phyloP scores from a whole-genome alignment of 2,888 invertebrate genomes.

The Hypomecis atomaria region DNA sequence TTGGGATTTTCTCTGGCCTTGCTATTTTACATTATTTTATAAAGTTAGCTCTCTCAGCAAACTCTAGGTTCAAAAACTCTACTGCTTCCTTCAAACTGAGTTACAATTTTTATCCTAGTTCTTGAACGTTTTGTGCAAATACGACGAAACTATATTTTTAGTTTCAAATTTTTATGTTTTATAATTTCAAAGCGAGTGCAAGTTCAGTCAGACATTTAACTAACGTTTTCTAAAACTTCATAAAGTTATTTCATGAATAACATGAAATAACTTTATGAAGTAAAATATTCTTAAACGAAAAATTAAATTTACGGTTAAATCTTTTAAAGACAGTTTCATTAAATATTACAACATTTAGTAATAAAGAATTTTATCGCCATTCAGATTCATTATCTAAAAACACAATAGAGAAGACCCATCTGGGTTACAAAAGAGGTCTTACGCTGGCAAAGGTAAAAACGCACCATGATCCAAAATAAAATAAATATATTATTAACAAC shows the following conservation, averaged over 20 bases:
- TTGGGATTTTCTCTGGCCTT: conserved; percentile 39
- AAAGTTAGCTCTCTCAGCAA: conserved; percentile 24
- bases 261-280: no score
- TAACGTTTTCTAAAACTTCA: no score
- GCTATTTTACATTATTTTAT: conserved; percentile 34
- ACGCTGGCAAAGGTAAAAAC: conserved; percentile 3
- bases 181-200: no score
- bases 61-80: conserved; percentile 34
- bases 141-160: no score
- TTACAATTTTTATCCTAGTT: background rate
- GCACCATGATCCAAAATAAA: background rate
- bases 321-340: conserved; percentile 6
- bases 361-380: conserved; percentile 29
- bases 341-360: conserved; percentile 19
- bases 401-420: conserved; percentile 40
- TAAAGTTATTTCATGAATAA: no score
- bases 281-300: no score
- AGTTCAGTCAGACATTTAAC: no score
- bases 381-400: conserved; percentile 30
- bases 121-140: background rate
- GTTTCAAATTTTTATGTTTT: no score
- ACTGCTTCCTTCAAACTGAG: background rate
- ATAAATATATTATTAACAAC: background rate
- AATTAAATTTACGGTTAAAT: no score
- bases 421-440: conserved; percentile 36